Evolutionary conservation across 2,888 invertebrate genomes (phyloP), one percentile per base, ranked within the genome.

Genomic region (Osmoderma eremita): DNA sequence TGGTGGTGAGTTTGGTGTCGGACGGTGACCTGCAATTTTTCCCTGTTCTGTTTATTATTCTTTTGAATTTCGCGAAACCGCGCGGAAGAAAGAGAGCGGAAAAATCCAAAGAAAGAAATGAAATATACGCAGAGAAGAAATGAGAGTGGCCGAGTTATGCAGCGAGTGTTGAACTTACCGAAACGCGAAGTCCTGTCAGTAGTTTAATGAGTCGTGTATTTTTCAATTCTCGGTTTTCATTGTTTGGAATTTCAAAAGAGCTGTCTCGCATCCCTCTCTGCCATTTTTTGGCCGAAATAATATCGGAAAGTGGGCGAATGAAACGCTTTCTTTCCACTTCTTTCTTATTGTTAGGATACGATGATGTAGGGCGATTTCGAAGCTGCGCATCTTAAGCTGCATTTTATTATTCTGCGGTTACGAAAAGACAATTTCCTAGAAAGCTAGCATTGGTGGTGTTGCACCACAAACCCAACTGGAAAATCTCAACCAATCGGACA

Each of bases 141-240:
- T 24, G 24, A 24, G 12, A 13, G 22, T 36, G 18, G 56, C 39
- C 54, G 50, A 65, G 58, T 65, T 65, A 65, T 58, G 5, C 45
- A 54, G 22, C 45, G 15, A 8, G 53, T 53, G 48, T 58, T 56
- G 58, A 58, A 39, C 65, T 65, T 58, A 18, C 42, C 24, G 58
- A 48, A 65, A 65, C 20, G 49, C 65, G 24, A 48, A 58, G 48
- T 65, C 49, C 54, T 50, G 58, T 15, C 58, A 45, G 58, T 61
- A 45, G 58, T 61, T 61, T 61, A 61, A 61, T 61, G 58, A 61
- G 18, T 61, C 58, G 45, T 61, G 30, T 61, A 61, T 61, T 61
- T 61, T 61, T 61, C 58, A 45, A 45, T 61, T 61, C 45, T 61
- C 18, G 24, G 45, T 61, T 61, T 61, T 61, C 45, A 61, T 61